A percentile compares a stretch with the other conserved stretches of the same genome.
These are phyloP conservation scores for Danaus plexippus DNA, from an alignment of 1,140 invertebrate species.

Conservation along the genomic window DNA sequence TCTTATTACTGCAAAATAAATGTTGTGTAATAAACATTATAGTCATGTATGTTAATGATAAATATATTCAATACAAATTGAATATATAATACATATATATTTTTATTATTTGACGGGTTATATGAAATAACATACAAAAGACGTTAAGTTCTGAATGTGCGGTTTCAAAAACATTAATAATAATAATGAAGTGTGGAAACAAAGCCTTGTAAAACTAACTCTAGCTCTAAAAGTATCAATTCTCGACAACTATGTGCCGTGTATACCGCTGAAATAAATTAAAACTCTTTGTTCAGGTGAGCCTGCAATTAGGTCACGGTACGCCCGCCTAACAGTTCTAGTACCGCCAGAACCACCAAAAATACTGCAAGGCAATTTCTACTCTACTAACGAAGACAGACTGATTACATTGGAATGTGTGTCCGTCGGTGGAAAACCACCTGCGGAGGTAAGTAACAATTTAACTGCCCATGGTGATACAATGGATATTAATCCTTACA, in stretches of 20 bases:
- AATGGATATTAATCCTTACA: constrained; percentile 5
- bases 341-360: constrained; percentile 91
- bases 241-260: constrained; percentile 18
- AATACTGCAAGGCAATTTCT: constrained; percentile 85
- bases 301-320: constrained; percentile 84
- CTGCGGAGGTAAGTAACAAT: constrained; percentile 82
- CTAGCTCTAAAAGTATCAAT: constrained; percentile 16
- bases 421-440: constrained; percentile 91
- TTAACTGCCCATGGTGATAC: constrained; percentile 3
- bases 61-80: constrained; percentile 1
- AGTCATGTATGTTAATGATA: no score
- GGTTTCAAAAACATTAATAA: no score
- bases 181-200: constrained; percentile 9
- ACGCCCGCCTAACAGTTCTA: constrained; percentile 87
- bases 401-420: constrained; percentile 92
- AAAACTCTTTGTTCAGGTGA: constrained; percentile 72
- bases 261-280: constrained; percentile 38
- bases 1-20: no score
- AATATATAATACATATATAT: not conserved
- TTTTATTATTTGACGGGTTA: not conserved
- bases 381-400: constrained; percentile 89
- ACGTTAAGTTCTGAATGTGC: no score
- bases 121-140: no score
- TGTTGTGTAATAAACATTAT: no score
- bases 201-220: constrained; percentile 9